Evolutionary conservation across 37 sponge, comb jelly and placozoan genomes (phyloP).

Genomic region (Cliona cf. orientalis): DNA sequence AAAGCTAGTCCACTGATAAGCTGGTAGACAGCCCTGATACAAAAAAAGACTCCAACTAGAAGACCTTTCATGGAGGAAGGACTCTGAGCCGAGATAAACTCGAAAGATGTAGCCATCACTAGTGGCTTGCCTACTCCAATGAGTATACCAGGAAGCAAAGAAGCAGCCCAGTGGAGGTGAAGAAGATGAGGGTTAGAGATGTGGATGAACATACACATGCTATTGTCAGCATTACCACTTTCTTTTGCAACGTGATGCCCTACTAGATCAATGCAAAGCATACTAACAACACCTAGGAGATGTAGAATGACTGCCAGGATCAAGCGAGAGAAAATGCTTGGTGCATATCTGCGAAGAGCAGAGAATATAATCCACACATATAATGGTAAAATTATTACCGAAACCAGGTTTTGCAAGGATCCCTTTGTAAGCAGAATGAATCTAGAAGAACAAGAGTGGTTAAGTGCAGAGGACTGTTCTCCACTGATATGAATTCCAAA

Average conservation of each 20-base stretch:
- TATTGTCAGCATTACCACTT: background rate
- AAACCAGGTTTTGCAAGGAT: background rate
- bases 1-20: background rate
- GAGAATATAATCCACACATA: background rate
- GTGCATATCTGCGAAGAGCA: background rate
- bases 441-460: background rate
- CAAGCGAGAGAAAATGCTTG: background rate
- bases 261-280: background rate
- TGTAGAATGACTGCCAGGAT: background rate
- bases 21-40: background rate
- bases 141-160: background rate
- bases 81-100: constrained; percentile 10
- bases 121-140: background rate
- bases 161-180: background rate
- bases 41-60: constrained; percentile 1
- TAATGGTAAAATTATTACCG: background rate
- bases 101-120: background rate
- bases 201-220: too few species aligned
- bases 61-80: background rate
- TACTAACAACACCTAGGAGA: background rate
- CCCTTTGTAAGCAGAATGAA: background rate
- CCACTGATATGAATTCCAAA: background rate
- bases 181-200: background rate
- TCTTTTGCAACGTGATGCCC: too few species aligned
- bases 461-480: background rate